Percentiles rank a stretch among this genome's conserved stretches.
Evolutionary conservation across 2,888 invertebrate species (phyloP).

Genomic region (Drosophila multiciliata): DNA sequence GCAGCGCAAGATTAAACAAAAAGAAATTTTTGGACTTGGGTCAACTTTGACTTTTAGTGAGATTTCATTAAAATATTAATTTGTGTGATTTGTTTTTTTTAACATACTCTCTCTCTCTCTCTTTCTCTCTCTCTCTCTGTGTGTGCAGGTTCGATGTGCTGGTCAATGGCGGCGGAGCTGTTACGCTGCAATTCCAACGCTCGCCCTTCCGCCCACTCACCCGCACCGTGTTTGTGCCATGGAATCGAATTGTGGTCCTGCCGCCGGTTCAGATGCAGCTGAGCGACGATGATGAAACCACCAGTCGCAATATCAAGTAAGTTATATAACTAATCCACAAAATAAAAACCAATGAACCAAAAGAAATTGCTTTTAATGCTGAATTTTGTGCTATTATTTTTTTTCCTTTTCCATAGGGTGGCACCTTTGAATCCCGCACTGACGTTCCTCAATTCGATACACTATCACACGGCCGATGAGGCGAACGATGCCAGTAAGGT

Average conservation of each 20-base stretch:
- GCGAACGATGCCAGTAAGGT: constrained; percentile 87
- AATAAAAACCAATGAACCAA: not conserved
- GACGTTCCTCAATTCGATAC: constrained; percentile 85
- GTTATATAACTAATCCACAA: constrained; percentile 29
- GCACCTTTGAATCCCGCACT: constrained; percentile 84
- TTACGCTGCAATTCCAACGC: constrained; percentile 97
- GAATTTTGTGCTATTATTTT: not conserved
- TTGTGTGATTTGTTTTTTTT: constrained; percentile 64
- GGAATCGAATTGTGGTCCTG: constrained; percentile 97
- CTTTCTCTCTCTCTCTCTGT: not conserved
- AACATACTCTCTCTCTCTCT: not conserved
- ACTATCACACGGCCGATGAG: constrained; percentile 84
- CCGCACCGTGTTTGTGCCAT: constrained; percentile 96
- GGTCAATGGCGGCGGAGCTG: constrained; percentile 99
- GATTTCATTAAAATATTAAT: constrained; percentile 80
- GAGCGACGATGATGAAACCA: constrained; percentile 88
- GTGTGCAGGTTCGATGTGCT: constrained; percentile 96
- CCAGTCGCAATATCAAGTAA: constrained; percentile 84
- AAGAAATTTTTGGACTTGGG: not conserved
- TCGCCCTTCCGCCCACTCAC: constrained; percentile 96
- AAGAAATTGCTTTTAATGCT: not conserved
- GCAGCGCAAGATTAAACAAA: constrained; percentile 9
- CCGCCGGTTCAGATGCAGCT: constrained; percentile 95
- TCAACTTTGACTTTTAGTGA: not conserved
- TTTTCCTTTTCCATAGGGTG: constrained; percentile 65